Percentiles rank a stretch among this genome's conserved stretches.
Conservation (phyloP, 2,797 vertebrate genomes). For the Mormyrus proboscirostris region DNA sequence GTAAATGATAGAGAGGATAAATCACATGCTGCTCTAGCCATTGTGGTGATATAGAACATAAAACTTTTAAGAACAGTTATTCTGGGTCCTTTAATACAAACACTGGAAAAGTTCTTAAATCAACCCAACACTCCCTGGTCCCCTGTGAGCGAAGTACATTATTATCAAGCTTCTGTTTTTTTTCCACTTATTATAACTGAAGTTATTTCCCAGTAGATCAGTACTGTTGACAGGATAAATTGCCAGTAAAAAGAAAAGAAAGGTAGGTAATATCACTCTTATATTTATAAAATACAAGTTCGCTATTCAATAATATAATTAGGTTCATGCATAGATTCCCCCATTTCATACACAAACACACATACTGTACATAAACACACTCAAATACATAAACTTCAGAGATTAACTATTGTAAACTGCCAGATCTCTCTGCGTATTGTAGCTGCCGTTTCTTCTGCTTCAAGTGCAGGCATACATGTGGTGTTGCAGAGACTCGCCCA, state of each 20-base stretch:
- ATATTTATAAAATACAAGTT: not conserved
- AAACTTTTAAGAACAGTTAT: slow-evolving; percentile 6
- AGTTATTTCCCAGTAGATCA: slow-evolving; percentile 17
- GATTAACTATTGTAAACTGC: not conserved
- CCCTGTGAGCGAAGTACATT: not conserved
- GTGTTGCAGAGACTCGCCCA: not conserved
- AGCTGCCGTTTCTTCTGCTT: not conserved
- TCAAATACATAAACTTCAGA: not conserved
- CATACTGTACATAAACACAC: not conserved
- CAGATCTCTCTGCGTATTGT: not conserved
- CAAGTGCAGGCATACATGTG: not conserved
- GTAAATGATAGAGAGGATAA: not conserved
- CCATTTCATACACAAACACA: not conserved
- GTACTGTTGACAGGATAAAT: not conserved
- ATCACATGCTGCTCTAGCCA: not conserved
- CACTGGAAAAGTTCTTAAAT: slow-evolving; percentile 16
- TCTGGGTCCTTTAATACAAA: not conserved
- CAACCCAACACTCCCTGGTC: not conserved
- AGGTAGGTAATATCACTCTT: not conserved
- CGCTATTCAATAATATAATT: not conserved
- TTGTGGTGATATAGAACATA: not conserved
- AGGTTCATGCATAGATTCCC: not conserved
- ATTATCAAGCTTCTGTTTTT: not conserved
- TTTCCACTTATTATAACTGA: not conserved
- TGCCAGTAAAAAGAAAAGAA: not conserved